Evolutionary conservation across 2,797 vertebrate species (phyloP).

Genomic region (Toxotes lorentzi): DNA sequence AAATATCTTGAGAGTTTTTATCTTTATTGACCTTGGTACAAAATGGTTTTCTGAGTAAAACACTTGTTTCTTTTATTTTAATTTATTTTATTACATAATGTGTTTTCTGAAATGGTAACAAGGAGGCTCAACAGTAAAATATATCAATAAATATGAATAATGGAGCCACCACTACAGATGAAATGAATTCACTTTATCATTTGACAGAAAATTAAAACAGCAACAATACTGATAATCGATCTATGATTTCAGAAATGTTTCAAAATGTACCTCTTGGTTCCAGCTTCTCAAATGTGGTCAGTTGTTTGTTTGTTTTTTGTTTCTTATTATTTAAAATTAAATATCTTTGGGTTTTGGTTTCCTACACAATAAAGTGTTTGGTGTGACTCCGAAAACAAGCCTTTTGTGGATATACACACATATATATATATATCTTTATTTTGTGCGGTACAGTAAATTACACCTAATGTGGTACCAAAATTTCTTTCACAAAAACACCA

Average conservation of each 20-base stretch:
- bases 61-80: neutral
- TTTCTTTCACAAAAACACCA: neutral
- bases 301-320: neutral
- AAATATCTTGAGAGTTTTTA: neutral
- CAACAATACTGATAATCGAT: neutral
- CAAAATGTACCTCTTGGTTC: neutral
- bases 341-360: neutral
- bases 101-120: neutral
- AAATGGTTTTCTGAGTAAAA: neutral
- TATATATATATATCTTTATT: neutral
- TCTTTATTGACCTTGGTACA: neutral
- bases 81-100: neutral
- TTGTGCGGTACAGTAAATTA: neutral
- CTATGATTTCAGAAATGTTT: neutral
- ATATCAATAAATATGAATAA: neutral
- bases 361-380: neutral
- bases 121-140: neutral
- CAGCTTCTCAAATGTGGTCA: neutral
- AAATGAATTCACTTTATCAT: neutral
- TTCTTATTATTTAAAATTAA: too few relatives aligned
- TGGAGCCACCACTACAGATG: neutral
- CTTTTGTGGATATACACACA: neutral
- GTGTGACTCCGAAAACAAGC: neutral
- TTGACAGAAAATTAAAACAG: neutral
- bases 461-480: too few relatives aligned